A percentile compares a stretch with the other conserved stretches of the same genome.
These are phyloP conservation scores for Thysanoteuthis rhombus DNA, from an alignment of 2,888 invertebrate genomes.

Conservation along the genomic window DNA sequence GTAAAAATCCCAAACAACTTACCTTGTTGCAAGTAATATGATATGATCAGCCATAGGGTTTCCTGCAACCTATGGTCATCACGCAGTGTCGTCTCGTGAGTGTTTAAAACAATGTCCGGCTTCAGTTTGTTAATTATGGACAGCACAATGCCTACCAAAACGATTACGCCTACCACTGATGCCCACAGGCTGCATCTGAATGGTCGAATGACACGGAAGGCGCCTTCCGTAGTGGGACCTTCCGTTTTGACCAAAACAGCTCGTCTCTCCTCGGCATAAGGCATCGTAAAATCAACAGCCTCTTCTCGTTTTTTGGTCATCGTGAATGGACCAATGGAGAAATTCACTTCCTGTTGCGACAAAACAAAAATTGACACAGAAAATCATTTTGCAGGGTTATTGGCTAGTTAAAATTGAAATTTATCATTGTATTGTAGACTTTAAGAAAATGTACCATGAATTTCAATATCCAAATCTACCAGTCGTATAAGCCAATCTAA, in stretches of 20 bases:
- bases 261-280: background rate
- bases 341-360: background rate
- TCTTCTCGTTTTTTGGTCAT: slow-evolving; percentile 25
- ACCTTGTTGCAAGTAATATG: slow-evolving; percentile 29
- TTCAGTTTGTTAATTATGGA: background rate
- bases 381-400: too few relatives aligned
- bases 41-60: background rate
- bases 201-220: background rate
- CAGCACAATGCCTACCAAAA: background rate
- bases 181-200: background rate
- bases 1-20: background rate
- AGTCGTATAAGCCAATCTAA: too few relatives aligned
- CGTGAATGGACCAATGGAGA: slow-evolving; percentile 22
- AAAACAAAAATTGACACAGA: background rate
- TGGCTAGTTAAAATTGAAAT: background rate
- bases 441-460: too few relatives aligned
- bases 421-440: too few relatives aligned
- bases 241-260: background rate
- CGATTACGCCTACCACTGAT: background rate
- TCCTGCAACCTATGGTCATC: background rate
- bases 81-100: background rate
- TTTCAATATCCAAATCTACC: too few relatives aligned
- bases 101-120: background rate
- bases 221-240: background rate
- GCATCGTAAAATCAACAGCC: background rate